These are phyloP conservation scores for Drosophila mauritiana DNA, from an alignment of 1,140 invertebrate species.

Conservation along the genomic window DNA sequence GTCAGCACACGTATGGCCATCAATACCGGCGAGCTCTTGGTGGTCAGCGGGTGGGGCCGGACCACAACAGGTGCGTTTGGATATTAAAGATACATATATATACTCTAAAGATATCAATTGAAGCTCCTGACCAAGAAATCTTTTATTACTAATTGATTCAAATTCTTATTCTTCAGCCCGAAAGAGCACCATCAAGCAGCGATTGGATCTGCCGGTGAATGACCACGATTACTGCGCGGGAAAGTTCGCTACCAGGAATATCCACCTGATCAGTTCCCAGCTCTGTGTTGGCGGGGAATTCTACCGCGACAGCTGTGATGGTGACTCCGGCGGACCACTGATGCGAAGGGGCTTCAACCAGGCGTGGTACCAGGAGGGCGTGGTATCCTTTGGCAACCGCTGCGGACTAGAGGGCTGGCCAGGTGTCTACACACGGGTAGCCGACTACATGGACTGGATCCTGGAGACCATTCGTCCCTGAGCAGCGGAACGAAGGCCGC, in stretches of 20 bases:
- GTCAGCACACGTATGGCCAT: conserved; percentile 53
- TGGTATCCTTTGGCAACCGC: conserved; percentile 91
- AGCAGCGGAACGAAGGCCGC: conserved; percentile 16
- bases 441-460: conserved; percentile 90
- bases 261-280: conserved; percentile 83
- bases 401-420: conserved; percentile 90
- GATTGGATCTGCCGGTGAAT: conserved; percentile 86
- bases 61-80: conserved; percentile 84
- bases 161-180: conserved; percentile 41
- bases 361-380: conserved; percentile 86
- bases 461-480: conserved; percentile 85
- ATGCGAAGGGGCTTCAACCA: conserved; percentile 86
- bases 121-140: no score
- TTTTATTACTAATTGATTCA: no score
- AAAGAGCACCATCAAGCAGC: conserved; percentile 86
- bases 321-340: conserved; percentile 92
- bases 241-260: conserved; percentile 84
- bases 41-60: conserved; percentile 90
- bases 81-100: no score
- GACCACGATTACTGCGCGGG: conserved; percentile 84
- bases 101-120: no score
- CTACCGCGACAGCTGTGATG: conserved; percentile 89
- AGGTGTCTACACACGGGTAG: conserved; percentile 91
- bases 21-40: conserved; percentile 84
- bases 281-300: conserved; percentile 88